Evolutionary conservation across 2,113 vertebrate species (phyloP).

Genomic region (Sphaerodactylus townsendi): DNA sequence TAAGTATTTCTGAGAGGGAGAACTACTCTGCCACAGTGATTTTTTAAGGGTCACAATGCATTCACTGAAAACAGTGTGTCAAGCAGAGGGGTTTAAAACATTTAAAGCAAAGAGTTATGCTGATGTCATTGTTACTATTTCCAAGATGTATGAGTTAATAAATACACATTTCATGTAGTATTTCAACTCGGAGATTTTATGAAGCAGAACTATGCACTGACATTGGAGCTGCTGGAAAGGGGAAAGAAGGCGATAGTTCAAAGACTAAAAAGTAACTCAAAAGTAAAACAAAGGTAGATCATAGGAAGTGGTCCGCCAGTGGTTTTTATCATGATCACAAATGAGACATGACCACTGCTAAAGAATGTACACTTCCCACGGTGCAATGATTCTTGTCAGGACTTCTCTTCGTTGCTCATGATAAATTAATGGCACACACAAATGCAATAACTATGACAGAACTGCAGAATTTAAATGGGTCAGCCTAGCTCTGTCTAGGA

Average conservation of each 20-base stretch:
- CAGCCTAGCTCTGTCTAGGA: not conserved
- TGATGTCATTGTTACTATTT: not conserved
- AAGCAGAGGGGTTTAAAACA: not conserved
- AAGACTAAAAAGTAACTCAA: not conserved
- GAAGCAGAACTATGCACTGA: not conserved
- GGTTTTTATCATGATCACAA: not conserved
- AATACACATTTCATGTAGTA: not conserved
- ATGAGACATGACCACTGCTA: not conserved
- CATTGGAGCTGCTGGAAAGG: not conserved
- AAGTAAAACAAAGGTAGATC: not conserved
- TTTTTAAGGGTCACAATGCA: not conserved
- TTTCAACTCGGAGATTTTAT: not conserved
- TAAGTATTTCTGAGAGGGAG: not conserved
- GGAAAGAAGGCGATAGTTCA: not conserved
- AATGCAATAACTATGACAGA: not conserved
- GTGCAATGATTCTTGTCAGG: not conserved
- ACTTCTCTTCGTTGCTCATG: not conserved
- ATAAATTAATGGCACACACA: not conserved
- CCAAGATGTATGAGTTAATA: not conserved
- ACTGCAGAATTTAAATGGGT: not conserved
- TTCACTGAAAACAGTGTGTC: not conserved
- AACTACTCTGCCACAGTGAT: not conserved
- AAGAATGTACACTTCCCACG: not conserved
- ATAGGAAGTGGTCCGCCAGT: not conserved
- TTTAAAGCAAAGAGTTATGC: not conserved